A percentile compares a stretch with the other conserved stretches of the same genome.
These are phyloP conservation scores for Manis crassicaudata DNA, from an alignment of 2,797 vertebrate genomes.

Conservation along the genomic window DNA sequence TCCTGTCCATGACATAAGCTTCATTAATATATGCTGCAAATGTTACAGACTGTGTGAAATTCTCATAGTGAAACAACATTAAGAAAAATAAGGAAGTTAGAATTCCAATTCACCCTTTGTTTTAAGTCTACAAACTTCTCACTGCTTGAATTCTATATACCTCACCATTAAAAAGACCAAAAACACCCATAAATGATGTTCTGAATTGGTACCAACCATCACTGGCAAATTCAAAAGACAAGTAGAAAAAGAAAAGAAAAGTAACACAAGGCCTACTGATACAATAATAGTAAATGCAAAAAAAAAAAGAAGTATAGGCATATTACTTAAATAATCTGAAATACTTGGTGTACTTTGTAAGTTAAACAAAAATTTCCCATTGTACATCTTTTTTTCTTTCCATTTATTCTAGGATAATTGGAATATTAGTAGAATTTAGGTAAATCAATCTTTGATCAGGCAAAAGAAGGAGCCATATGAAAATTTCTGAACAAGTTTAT, in stretches of 20 bases:
- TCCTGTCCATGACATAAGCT: background rate
- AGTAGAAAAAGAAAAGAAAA: background rate
- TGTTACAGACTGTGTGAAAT: background rate
- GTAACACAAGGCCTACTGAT: background rate
- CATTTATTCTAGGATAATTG: slow-evolving; percentile 13
- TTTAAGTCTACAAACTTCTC: background rate
- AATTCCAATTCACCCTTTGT: background rate
- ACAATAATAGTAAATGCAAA: background rate
- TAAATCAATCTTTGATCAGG: background rate
- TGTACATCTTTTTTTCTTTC: background rate
- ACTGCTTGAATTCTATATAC: background rate
- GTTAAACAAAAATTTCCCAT: background rate
- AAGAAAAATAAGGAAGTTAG: background rate
- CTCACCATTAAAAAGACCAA: background rate
- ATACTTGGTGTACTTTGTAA: background rate
- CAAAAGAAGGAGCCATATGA: background rate
- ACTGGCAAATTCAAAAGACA: background rate
- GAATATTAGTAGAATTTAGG: background rate
- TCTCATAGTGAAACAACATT: background rate
- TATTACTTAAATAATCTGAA: slow-evolving; percentile 27
- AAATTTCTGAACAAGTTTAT: background rate
- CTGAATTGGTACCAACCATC: background rate
- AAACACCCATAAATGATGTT: background rate
- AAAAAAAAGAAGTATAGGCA: background rate
- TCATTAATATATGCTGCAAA: background rate